Conservation (phyloP, 2,888 invertebrate species). For the Phortica magna region DNA sequence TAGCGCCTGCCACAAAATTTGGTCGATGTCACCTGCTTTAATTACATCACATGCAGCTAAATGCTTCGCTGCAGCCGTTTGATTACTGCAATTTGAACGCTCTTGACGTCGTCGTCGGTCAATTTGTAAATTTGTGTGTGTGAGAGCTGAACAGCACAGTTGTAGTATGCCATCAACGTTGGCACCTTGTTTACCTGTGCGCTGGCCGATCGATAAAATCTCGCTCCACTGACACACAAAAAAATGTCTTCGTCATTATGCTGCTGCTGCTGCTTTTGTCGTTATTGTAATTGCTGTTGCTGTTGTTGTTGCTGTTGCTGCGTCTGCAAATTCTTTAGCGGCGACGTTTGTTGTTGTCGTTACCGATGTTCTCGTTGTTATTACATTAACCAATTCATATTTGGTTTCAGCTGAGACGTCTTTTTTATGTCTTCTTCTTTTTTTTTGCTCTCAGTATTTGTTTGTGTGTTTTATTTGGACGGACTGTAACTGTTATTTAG, state of each 20-base stretch:
- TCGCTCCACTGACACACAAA: conserved; percentile 25
- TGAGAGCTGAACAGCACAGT: neutral
- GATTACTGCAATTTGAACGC: neutral
- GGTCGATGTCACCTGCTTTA: neutral
- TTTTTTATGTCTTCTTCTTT: neutral
- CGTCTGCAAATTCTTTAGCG: neutral
- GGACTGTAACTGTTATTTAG: neutral
- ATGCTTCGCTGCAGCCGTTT: conserved; percentile 19
- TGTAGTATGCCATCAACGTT: neutral
- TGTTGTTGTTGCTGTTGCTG: neutral
- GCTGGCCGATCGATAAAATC: neutral
- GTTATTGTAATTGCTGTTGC: neutral
- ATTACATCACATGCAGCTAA: conserved; percentile 25
- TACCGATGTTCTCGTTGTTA: neutral
- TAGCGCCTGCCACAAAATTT: neutral
- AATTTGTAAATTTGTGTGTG: neutral
- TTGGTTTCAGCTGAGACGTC: neutral
- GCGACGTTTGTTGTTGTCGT: neutral
- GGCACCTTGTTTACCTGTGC: neutral
- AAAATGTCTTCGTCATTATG: neutral
- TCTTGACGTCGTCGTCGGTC: neutral
- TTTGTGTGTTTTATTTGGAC: neutral
- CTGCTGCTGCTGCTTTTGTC: neutral
- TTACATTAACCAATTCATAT: neutral
- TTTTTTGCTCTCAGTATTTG: neutral